Evolutionary conservation across 2,888 invertebrate genomes (phyloP).

Genomic region (Idaea biselata): DNA sequence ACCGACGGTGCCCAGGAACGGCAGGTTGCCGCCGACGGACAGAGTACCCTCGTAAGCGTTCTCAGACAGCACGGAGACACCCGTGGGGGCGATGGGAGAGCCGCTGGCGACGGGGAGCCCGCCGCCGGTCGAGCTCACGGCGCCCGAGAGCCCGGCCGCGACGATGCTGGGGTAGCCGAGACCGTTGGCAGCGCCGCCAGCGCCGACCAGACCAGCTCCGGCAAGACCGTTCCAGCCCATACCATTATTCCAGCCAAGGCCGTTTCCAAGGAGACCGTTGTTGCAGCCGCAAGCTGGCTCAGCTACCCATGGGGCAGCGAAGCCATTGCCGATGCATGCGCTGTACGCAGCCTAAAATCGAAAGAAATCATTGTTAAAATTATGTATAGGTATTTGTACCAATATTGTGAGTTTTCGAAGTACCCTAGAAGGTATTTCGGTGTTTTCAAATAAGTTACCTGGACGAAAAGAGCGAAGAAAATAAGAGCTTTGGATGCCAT

Average conservation of each 20-base stretch:
- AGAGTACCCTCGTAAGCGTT: conserved; percentile 44
- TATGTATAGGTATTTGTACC: not conserved
- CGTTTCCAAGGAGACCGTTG: not conserved
- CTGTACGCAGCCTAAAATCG: not conserved
- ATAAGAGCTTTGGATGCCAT: conserved; percentile 5
- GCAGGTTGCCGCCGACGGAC: conserved; percentile 39
- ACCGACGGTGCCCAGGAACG: conserved; percentile 41
- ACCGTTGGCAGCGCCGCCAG: conserved; percentile 8
- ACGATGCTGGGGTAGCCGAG: not conserved
- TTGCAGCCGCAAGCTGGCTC: not conserved
- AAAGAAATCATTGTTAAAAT: not conserved
- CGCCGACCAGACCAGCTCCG: not conserved
- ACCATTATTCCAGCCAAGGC: not conserved
- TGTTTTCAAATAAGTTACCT: not conserved
- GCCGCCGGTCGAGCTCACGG: conserved; percentile 32
- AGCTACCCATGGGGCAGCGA: not conserved
- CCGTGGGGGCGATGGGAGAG: conserved; percentile 39
- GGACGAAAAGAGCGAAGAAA: conserved; percentile 3
- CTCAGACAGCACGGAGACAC: conserved; percentile 46
- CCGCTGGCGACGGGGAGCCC: conserved; percentile 32
- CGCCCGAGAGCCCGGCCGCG: conserved; percentile 15
- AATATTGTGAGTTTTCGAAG: not conserved
- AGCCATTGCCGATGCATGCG: conserved; percentile 4
- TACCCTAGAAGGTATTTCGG: not conserved
- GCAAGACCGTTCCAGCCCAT: not conserved